Evolutionary conservation across 2,797 vertebrate species (phyloP), one percentile per base, ranked within the genome.

Genomic region (Paedocypris micromegethes): DNA sequence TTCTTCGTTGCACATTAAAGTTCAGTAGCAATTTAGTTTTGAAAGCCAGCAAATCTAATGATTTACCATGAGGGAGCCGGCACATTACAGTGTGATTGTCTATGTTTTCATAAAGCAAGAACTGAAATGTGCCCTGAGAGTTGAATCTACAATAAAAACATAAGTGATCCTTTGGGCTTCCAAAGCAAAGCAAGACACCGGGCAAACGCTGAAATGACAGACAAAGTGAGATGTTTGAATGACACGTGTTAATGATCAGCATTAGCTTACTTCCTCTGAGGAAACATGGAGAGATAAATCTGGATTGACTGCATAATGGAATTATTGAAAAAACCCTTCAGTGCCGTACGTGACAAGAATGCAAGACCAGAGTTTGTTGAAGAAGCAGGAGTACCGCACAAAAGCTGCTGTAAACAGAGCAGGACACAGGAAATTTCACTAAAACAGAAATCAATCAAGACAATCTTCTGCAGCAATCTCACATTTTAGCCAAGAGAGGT

Each of bases 381-480:
- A 47, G 57, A 77, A 69, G 49, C 62, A 57, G 46, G 4, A 9
- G 9, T 51, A 62, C 49, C 66, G 44, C 74, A 61, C 38, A 54
- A 55, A 51, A 23, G 43, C 53, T 57, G 57, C 53, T 51, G 51
- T 54, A 72, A 75, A 75, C 42, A 45, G 49, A 48, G 50, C 3
- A 47, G 49, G 61, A 58, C 53, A 40, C 5, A 9, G 54, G 41
- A 38, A 42, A 58, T 54, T 66, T 72, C 56, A 43, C 44, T 62
- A 48, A 59, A 57, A 74, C 64, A 54, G 72, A 75, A 72, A 75
- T 76, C 68, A 75, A 64, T 64, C 54, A 38, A 66, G 62, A 61
- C 48, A 40, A 50, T 66, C 9, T 58, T 65, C 58, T 62, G 41
- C 44, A 46, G 44, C 37, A 51, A 68, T 68, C 54, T 56, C 64